These are phyloP conservation scores for Pollicipes pollicipes DNA, from an alignment of 1,140 invertebrate genomes.

Conservation along the genomic window DNA sequence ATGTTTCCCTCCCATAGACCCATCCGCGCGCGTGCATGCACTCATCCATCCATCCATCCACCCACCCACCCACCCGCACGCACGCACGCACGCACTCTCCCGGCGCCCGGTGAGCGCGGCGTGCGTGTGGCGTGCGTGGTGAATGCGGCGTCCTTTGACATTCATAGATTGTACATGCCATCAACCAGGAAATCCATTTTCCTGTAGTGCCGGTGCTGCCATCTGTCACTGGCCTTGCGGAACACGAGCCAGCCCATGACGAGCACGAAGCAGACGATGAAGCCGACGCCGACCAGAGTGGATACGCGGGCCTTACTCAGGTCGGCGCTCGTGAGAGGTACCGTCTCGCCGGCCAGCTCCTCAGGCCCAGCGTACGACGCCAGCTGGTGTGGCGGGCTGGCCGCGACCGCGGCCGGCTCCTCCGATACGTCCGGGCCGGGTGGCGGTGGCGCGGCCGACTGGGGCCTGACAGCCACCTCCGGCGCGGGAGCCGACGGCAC, in stretches of 20 bases:
- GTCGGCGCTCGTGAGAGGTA: not conserved
- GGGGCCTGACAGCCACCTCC: too few relatives aligned
- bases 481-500: not conserved
- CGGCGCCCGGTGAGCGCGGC: too few relatives aligned
- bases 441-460: too few relatives aligned
- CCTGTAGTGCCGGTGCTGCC: slow-evolving; percentile 16
- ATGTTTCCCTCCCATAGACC: too few relatives aligned
- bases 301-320: not conserved
- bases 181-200: slow-evolving; percentile 19
- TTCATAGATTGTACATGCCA: slow-evolving; percentile 15
- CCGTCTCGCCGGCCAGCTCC: not conserved
- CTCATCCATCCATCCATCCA: too few relatives aligned
- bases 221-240: slow-evolving; percentile 12
- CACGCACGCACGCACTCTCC: too few relatives aligned
- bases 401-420: too few relatives aligned
- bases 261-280: not conserved
- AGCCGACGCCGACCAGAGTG: not conserved
- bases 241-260: not conserved
- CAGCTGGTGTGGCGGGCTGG: too few relatives aligned
- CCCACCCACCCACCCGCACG: too few relatives aligned
- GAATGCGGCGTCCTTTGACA: too few relatives aligned
- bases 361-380: not conserved
- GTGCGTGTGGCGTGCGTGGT: too few relatives aligned
- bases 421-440: not conserved
- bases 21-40: too few relatives aligned